Base-by-base conservation (phyloP, 2,113 vertebrate genomes). In the Thalassoma bifasciatum region DNA sequence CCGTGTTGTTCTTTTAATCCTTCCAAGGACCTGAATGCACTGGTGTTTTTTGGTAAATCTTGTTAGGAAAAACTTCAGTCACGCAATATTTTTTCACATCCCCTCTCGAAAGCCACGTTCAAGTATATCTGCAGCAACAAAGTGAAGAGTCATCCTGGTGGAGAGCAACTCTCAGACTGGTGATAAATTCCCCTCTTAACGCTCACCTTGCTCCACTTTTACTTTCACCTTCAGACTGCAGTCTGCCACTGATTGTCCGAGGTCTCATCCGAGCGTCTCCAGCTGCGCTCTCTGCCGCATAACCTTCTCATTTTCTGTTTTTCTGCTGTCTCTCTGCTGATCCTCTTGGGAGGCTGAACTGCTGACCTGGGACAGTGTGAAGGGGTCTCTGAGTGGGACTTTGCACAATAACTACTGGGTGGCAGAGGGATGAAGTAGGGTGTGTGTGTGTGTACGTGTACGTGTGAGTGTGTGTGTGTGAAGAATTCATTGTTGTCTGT, bases 191-290 rank as follows among this genome's bases (percentile, higher is more conserved):
- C 59, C 49, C 50, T 77, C 38, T 68, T 76, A 50, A 59, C 11
- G 2, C 44, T 77, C 76, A 84, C 78, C 79, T 83, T 87, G 86
- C 51, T 37, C 87, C 62, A 83, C 65, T 86, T 89, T 69, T 44
- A 63, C 23, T 54, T 86, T 82, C 66, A 86, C 75, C 66, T 75
- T 87, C 78, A 79, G 56, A 53, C 12, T 40, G 53, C 52, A 66
- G 66, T 23, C 68, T 37, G 24, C 57, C 54, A 14, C 64, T 77
- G 62, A 70, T 75, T 49, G 69, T 72, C 66, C 62, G 52, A 56
- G 59, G 62, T 77, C 78, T 83, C 69, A 66, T 59, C 78, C 79
- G 67, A 60, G 69, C 61, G 60, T 75, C 66, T 83, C 62, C 59
- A 54, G 70, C 78, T 76, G 72, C 14, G 49, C 79, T 77, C 8